Percentiles rank a stretch among this genome's conserved stretches.
phyloP scores from a whole-genome alignment of 2,888 invertebrate species.

The Synergus laeviventris region DNA sequence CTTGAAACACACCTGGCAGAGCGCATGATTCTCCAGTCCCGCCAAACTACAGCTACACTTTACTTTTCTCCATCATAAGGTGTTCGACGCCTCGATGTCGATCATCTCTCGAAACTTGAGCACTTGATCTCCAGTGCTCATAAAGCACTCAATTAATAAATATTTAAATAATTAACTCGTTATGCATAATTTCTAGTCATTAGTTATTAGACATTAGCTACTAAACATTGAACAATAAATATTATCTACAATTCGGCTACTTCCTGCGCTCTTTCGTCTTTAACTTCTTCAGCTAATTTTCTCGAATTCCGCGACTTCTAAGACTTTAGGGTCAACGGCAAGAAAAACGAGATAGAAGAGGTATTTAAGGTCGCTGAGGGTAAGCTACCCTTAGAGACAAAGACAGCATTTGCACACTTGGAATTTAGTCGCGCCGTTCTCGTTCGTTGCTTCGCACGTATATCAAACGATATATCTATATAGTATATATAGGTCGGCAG shows the following conservation, averaged over 20 bases:
- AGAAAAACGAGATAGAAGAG: slow-evolving; percentile 54
- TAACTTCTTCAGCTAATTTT: background rate
- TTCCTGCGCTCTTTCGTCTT: too few species aligned
- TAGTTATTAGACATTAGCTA: too few species aligned
- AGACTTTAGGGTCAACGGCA: slow-evolving; percentile 12
- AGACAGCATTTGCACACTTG: slow-evolving; percentile 63
- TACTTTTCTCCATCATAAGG: slow-evolving; percentile 2
- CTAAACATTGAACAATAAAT: too few species aligned
- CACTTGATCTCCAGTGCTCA: too few species aligned
- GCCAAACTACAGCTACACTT: slow-evolving; percentile 43
- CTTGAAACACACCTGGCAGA: slow-evolving; percentile 32
- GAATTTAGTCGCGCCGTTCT: slow-evolving; percentile 41
- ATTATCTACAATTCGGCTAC: background rate
- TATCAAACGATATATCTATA: slow-evolving; percentile 38
- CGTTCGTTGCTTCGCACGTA: slow-evolving; percentile 57
- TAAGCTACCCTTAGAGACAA: slow-evolving; percentile 62
- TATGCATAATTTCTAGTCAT: too few species aligned
- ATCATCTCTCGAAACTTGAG: background rate
- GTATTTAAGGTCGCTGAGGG: slow-evolving; percentile 65
- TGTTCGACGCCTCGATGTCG: background rate
- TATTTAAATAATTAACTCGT: too few species aligned
- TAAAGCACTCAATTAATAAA: too few species aligned
- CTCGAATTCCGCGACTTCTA: background rate
- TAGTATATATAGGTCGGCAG: slow-evolving; percentile 74
- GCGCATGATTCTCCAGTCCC: slow-evolving; percentile 43